phyloP scores from a whole-genome alignment of 2,113 vertebrate species.

The Dendropsophus ebraccatus region DNA sequence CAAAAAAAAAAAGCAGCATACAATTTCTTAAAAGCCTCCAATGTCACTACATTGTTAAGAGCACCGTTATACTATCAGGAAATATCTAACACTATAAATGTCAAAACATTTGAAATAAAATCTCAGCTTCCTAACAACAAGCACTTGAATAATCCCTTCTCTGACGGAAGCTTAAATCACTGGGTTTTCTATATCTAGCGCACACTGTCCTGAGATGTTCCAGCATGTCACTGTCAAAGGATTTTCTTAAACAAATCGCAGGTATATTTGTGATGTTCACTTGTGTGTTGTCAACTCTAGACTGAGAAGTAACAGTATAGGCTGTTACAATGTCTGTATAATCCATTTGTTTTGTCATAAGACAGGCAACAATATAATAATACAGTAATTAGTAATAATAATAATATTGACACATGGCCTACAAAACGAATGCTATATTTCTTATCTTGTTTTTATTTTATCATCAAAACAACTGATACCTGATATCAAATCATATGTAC shows the following conservation, averaged over 20 bases:
- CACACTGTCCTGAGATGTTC: slow-evolving; percentile 17
- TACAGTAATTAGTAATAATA: no score
- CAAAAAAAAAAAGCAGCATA: slow-evolving; percentile 24
- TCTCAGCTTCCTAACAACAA: slow-evolving; percentile 49
- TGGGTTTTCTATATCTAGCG: background rate
- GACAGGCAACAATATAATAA: no score
- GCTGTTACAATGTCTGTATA: no score
- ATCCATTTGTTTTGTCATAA: no score
- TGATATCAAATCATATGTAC: no score
- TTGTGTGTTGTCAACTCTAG: background rate
- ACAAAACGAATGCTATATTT: no score
- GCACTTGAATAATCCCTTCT: slow-evolving; percentile 35
- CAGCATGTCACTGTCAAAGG: background rate
- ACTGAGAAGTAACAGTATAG: no score
- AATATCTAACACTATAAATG: slow-evolving; percentile 52
- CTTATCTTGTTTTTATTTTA: no score
- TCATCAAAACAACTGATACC: no score
- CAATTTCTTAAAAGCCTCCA: slow-evolving; percentile 48
- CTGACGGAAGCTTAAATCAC: slow-evolving; percentile 21
- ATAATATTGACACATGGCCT: no score
- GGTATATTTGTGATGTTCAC: background rate
- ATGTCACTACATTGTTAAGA: slow-evolving; percentile 53
- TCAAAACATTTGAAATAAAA: slow-evolving; percentile 59
- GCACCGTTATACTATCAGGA: slow-evolving; percentile 33
- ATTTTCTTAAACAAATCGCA: background rate